A percentile compares a stretch with the other conserved stretches of the same genome.
Conservation (phyloP, 1,140 invertebrate species). For the Ceratoteleas bidentatus region DNA sequence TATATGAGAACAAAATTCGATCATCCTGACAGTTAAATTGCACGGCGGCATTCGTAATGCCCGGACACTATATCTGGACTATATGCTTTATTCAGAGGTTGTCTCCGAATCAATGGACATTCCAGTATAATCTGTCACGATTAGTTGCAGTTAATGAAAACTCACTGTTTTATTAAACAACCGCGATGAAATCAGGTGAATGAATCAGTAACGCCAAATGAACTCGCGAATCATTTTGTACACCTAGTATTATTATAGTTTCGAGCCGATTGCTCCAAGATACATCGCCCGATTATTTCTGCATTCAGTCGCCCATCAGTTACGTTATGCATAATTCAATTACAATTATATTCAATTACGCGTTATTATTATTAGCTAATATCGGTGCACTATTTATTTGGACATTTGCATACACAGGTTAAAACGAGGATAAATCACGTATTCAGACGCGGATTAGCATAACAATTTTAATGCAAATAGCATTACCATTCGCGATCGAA, state of each 20-base stretch:
- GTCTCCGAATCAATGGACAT: constrained; percentile 64
- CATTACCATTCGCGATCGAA: not conserved
- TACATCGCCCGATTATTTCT: constrained; percentile 47
- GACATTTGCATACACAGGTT: constrained; percentile 15
- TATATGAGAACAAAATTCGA: constrained; percentile 45
- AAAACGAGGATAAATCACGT: constrained; percentile 12
- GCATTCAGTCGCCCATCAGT: constrained; percentile 27
- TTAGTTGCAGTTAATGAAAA: constrained; percentile 66
- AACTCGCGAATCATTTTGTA: constrained; percentile 46
- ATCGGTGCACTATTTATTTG: constrained; percentile 16
- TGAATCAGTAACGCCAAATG: constrained; percentile 53
- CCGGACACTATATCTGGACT: constrained; percentile 57
- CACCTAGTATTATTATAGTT: constrained; percentile 56
- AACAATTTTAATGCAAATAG: too few species aligned
- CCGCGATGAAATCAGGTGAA: constrained; percentile 52
- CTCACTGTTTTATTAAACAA: constrained; percentile 63
- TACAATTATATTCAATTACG: constrained; percentile 27
- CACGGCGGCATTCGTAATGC: constrained; percentile 42
- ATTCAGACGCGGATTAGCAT: not conserved
- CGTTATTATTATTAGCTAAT: constrained; percentile 38
- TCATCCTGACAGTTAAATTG: constrained; percentile 60
- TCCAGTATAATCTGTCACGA: constrained; percentile 67
- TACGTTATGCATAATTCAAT: constrained; percentile 42
- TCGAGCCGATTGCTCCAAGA: constrained; percentile 24
- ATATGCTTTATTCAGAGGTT: constrained; percentile 64